Evolutionary conservation across 2,797 vertebrate species (phyloP).

Genomic region (Petrocephalus sullivani): DNA sequence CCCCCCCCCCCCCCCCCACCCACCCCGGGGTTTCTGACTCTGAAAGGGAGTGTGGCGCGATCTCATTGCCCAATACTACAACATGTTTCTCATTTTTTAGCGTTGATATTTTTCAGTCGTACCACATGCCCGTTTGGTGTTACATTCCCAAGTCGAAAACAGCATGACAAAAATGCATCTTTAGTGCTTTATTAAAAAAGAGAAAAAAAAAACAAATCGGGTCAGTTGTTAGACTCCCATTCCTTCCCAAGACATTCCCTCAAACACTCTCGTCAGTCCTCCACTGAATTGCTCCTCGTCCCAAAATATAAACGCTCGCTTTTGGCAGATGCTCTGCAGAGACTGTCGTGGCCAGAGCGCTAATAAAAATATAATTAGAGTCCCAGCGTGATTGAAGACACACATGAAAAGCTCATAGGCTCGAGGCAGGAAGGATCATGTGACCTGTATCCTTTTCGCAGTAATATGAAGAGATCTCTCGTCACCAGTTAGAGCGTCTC

Average conservation of each 20-base stretch:
- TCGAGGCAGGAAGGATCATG: slow-evolving; percentile 4
- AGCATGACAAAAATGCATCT: neutral
- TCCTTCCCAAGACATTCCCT: neutral
- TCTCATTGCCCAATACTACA: neutral
- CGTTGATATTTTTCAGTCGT: neutral
- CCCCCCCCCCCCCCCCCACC: neutral
- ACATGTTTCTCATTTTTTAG: slow-evolving; percentile 11
- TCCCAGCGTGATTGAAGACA: slow-evolving; percentile 14
- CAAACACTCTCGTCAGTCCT: neutral
- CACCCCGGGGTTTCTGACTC: neutral
- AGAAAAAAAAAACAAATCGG: neutral
- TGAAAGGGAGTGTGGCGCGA: neutral
- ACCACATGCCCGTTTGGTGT: neutral
- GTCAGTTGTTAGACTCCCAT: neutral
- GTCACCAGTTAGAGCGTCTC: slow-evolving; percentile 1
- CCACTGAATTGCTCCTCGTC: neutral
- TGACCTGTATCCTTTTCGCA: slow-evolving; percentile 9
- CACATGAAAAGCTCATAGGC: slow-evolving; percentile 8
- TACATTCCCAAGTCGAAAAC: neutral
- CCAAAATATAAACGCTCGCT: neutral
- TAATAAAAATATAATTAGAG: slow-evolving; percentile 18
- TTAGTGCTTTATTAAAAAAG: neutral
- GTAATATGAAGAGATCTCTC: slow-evolving; percentile 17
- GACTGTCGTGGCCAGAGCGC: neutral
- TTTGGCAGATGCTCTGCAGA: neutral